Evolutionary conservation across 1,140 invertebrate species (phyloP), one percentile per base, ranked within the genome.

Genomic region (Trichonephila inaurata): DNA sequence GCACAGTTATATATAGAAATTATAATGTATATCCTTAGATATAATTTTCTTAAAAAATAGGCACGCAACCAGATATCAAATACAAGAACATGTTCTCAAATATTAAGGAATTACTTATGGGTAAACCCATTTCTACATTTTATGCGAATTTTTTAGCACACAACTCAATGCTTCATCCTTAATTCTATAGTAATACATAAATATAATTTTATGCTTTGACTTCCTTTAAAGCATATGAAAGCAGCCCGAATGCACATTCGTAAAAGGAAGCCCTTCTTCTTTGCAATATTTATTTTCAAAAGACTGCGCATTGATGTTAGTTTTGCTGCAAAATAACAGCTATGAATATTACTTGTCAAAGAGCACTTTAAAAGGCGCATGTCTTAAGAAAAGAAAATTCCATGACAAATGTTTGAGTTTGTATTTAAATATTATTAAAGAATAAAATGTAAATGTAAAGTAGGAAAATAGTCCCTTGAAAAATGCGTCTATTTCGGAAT

Each of bases 401-500:
- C 3, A 6, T 77, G 28, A 77, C 16, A 77, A 77, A 77, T 77
- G 72, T 77, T 5, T 24, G 14, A 40, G 14, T 77, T 77, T 40
- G 72, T 77, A 77, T 77, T 77, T 33, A 77, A 77, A 77, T 77
- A 28, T 77, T 40, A 33, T 77, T 40, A 33, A 77, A 40, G 24
- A 77, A 77, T 77, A 33, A 18, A 40, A 40, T 72, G 24, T 24
- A 28, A 18, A 77, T 33, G 7, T 16, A 19, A 18, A 77, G 33
- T 8, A 5, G 10, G 18, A 40, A 72, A 72, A 33, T 2, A 33
- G 1, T 72, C 24, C n/a, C 28, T 4, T 72, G 69, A 72, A 72
- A 72, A 72, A 72, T 72, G 69, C 62, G 62, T 21, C 62, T 19
- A 18, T 64, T 64, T 21, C 62, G 21, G 62, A 64, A 64, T 64